Percentiles rank a stretch among this genome's conserved stretches.
Conservation (phyloP, 2,888 invertebrate genomes). For the Perithous albicinctus region DNA sequence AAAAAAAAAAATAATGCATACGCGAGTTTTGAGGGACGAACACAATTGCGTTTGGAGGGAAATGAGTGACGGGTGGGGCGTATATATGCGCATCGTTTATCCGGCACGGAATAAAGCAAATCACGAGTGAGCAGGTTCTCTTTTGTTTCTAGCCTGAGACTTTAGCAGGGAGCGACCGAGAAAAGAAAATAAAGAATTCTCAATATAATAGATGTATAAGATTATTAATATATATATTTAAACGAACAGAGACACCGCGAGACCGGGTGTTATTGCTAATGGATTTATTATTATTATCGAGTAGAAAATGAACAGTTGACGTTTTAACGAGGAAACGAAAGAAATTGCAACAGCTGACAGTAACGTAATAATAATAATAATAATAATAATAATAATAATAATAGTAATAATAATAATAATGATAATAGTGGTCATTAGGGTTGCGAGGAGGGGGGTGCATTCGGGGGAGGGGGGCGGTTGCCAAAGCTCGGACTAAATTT, state of each 20-base stretch:
- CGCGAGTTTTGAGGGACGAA: conserved; percentile 36
- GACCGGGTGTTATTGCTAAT: conserved; percentile 22
- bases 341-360: conserved; percentile 35
- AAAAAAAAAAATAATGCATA: conserved; percentile 15
- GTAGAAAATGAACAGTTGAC: conserved; percentile 12
- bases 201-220: conserved; percentile 71
- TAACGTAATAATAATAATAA: conserved; percentile 25
- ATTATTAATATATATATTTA: conserved; percentile 77
- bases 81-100: conserved; percentile 6
- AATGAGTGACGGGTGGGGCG: background rate
- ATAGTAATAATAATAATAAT: conserved; percentile 38
- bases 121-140: conserved; percentile 22
- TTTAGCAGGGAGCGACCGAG: conserved; percentile 60
- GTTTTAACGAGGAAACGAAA: conserved; percentile 14
- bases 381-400: conserved; percentile 43
- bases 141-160: conserved; percentile 50
- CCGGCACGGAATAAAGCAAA: conserved; percentile 12
- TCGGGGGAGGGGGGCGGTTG: conserved; percentile 76
- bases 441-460: conserved; percentile 30
- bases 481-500: conserved; percentile 65
- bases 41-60: background rate
- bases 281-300: conserved; percentile 47
- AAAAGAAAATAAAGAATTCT: conserved; percentile 66
- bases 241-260: conserved; percentile 50
- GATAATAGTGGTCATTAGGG: conserved; percentile 29